Evolutionary conservation across 2,113 vertebrate species (phyloP), one percentile per base, ranked within the genome.

Genomic region (Natator depressus): DNA sequence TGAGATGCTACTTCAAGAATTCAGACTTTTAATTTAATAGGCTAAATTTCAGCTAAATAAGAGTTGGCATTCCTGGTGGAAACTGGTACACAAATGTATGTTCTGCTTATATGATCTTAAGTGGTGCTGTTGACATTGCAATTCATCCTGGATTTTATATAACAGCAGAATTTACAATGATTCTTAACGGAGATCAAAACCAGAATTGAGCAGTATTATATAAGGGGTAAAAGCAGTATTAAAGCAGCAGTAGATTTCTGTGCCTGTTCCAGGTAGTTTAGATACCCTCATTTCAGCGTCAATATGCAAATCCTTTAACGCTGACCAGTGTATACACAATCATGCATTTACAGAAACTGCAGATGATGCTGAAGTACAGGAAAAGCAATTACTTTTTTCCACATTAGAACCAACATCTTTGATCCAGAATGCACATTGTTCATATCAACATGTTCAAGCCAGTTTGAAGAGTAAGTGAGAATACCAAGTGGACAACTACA

Each of bases 81-180:
- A 95, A 93, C 24, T 84, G 83, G 87, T 92, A 94, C 87, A 75
- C 24, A 76, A 72, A 78, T 89, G 87, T 87, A 47, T 78, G 42
- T 78, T 78, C 42, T 78, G 75, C 42, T 12, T 25, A 47, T 46
- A 27, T 78, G 46, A 78, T 27, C 42, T 78, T 78, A 46, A 76
- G 22, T 78, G 38, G 11, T 47, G 25, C 16, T 47, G 42, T 51
- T 20, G 75, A 42, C 42, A 88, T 0, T 51, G 42, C 76, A 80
- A 29, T 84, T 91, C 47, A 75, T 51, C 93, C 92, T 79, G 59
- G 82, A 90, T 85, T 94, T 94, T 90, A 82, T 84, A 78, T 38
- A 84, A 86, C 22, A 20, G 55, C n/a, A 24, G 55, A 49, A 53
- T 72, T 95, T 90, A 76, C 27, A 88, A 19, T 11, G 31, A 59